Conservation (phyloP, 2,888 invertebrate genomes). For the Selenia dentaria region DNA sequence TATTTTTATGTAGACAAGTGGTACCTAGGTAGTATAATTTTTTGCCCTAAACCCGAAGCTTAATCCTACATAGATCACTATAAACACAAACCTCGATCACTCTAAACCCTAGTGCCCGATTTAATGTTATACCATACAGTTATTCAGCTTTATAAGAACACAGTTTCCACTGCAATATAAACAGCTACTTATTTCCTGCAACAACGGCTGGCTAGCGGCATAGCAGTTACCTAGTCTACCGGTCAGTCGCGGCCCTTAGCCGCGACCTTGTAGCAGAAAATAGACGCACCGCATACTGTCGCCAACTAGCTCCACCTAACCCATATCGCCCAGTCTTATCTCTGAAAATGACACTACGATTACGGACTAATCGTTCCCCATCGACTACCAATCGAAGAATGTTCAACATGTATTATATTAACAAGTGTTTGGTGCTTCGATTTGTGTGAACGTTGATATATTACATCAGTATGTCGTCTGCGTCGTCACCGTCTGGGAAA, state of each 20-base stretch:
- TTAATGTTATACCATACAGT: too few relatives aligned
- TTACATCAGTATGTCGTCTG: slow-evolving; percentile 75
- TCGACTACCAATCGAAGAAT: slow-evolving; percentile 59
- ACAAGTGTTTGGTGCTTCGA: slow-evolving; percentile 46
- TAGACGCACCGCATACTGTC: slow-evolving; percentile 62
- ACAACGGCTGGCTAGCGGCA: too few relatives aligned
- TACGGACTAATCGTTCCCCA: slow-evolving; percentile 65
- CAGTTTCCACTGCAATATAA: too few relatives aligned
- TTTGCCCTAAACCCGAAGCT: too few relatives aligned
- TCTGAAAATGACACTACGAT: slow-evolving; percentile 79
- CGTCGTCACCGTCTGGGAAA: slow-evolving; percentile 64
- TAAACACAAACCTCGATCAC: too few relatives aligned
- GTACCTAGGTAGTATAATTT: too few relatives aligned
- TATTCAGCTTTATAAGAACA: too few relatives aligned
- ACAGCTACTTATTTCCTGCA: neutral
- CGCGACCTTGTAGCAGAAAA: slow-evolving; percentile 73
- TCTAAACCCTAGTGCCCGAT: too few relatives aligned
- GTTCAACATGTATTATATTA: slow-evolving; percentile 59
- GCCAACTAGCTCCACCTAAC: slow-evolving; percentile 64
- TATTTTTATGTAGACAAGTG: too few relatives aligned
- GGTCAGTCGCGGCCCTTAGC: slow-evolving; percentile 59
- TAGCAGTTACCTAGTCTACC: slow-evolving; percentile 11
- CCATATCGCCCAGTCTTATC: slow-evolving; percentile 70
- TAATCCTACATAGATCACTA: too few relatives aligned
- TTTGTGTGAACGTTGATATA: slow-evolving; percentile 57